Base-by-base conservation (phyloP, 2,888 invertebrate genomes). In the Acleris laterana region DNA sequence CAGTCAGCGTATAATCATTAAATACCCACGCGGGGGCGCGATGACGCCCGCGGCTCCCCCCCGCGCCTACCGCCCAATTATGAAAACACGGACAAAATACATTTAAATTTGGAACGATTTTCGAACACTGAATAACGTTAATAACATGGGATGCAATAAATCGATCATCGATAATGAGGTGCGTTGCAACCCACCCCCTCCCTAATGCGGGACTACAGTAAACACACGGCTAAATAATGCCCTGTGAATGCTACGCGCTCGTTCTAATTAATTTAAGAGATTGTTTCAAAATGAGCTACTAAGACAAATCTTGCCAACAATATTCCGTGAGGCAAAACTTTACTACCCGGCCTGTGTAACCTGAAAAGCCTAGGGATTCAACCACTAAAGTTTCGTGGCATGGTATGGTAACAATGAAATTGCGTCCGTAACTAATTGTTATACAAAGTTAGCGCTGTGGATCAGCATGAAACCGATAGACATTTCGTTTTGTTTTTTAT, bases 1-100 rank as follows among this genome's bases (percentile, higher is more conserved):
- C 88, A 90, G 92, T 91, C 93, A 92, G 88, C 93, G 89, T 89
- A 90, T 90, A 92, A 93, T 91, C 93, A 92, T 93, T 93, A 92
- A 92, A 92, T 92, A 91, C 91, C 90, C 91, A 87, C 88, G 88
- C 89, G 83, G 79, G 89, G 90, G 88, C 78, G 87, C 84, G 84
- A 88, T 88, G 87, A 87, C 85, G 89, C 90, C 88, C 85, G 85
- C 85, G 88, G 89, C 86, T 72, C 86, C 87, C 83, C 87, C 84
- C 73, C 75, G 55, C 67, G 69, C 75, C 78, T 72, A 71, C 78
- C 87, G 84, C 89, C 91, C 91, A 93, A 92, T 92, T 92, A 92
- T 91, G 91, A 92, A 92, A 93, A 92, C 92, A 90, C 89, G 86
- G 89, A 90, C 91, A 90, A 93, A 92, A 92, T 92, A 90, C 89